Base-by-base conservation (phyloP, 2,888 invertebrate species). In the Drosophila formosana region DNA sequence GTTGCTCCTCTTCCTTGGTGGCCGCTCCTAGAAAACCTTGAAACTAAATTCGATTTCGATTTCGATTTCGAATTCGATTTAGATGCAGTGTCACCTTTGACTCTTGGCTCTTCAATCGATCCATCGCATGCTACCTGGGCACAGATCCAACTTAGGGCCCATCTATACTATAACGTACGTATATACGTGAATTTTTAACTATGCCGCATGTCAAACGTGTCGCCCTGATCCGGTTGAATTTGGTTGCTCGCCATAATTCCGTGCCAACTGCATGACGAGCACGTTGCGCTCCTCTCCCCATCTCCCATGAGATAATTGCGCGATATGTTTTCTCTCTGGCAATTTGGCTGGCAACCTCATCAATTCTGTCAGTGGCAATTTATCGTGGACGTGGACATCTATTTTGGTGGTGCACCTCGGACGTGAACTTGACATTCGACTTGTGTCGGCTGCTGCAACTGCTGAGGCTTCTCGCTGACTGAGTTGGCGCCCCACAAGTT, bases 391-490 rank as follows among this genome's bases (percentile, higher is more conserved):
- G 75, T 18, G 55, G 57, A 47, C 61, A 70, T 58, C 72, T 68
- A 64, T 75, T 66, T 72, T 18, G 18, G 26, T 66, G 69, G 26
- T 55, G 11, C 43, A 56, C 43, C 45, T n/a, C 51, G 81, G 72
- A 80, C 87, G 80, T 88, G 89, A 76, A 83, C 87, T 72, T 83
- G 89, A 68, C 81, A 83, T 74, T 73, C 18, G 39, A 28, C 18
- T n/a, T 18, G 50, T 13, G 55, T 6, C 28, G 37, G 37, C 37
- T 37, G 37, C 37, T 39, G 30, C 30, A 7, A 5, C 28, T 28
- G 28, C 28, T 28, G 28, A 4, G 5, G 28, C 28, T 5, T 5
- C 30, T 30, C 30, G 18, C 18, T 18, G 18, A 18, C 18, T 2
- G 18, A 1, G 18, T 18, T 18, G 18, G 18, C 18, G 18, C 18